These are phyloP conservation scores for Petrocephalus schoutedeni DNA, from an alignment of 2,797 vertebrate genomes.

Conservation along the genomic window DNA sequence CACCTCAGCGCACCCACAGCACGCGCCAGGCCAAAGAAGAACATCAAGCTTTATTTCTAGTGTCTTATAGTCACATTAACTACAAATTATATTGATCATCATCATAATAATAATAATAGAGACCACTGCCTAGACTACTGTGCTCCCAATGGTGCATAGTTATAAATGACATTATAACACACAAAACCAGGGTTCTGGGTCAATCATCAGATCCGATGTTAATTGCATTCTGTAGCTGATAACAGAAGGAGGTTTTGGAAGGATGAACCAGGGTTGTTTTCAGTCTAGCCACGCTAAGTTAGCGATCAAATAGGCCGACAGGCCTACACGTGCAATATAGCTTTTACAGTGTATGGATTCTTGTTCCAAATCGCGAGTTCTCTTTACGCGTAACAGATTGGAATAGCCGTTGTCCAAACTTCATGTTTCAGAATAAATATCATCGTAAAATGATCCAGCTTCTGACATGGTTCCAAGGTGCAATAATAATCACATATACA, in stretches of 20 bases:
- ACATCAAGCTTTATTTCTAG: background rate
- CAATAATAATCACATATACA: background rate
- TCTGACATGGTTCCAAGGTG: background rate
- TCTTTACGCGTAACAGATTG: background rate
- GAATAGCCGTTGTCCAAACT: background rate
- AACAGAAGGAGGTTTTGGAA: background rate
- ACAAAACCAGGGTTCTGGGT: background rate
- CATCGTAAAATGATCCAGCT: background rate
- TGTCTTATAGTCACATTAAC: background rate
- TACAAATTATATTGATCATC: background rate
- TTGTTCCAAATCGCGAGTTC: background rate
- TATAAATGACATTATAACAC: background rate
- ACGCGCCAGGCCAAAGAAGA: background rate
- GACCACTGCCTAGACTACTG: background rate
- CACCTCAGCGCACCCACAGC: background rate
- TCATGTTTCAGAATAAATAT: background rate
- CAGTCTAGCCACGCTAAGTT: background rate
- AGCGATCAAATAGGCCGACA: background rate
- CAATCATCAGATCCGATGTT: background rate
- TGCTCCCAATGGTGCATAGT: background rate
- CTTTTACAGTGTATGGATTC: background rate
- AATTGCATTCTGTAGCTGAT: background rate
- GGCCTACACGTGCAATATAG: background rate
- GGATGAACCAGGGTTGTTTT: background rate
- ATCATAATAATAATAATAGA: background rate